Base-by-base conservation (phyloP, 35 echinoderm and acorn worm species). In the Stichopus chloronotus region DNA sequence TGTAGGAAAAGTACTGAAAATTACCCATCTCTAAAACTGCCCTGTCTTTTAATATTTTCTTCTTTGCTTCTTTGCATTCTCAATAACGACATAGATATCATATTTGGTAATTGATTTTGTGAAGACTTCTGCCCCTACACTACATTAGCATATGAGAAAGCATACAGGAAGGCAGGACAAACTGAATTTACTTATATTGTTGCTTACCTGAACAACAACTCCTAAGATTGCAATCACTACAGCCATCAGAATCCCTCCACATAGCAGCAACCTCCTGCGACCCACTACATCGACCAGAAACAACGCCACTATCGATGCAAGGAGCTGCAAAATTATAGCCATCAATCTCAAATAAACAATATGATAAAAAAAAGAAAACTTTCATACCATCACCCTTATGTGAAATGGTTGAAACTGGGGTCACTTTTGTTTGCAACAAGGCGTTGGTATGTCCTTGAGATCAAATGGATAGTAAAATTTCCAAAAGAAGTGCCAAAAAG, bases 221-320 rank as follows among this genome's bases (percentile, higher is more conserved):
- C 86, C 86, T 43, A 88, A 58, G 4, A 88, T 5, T 8, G 58
- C 17, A 20, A 88, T 88, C 11, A 88, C 86, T 12, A 88, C 58
- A 63, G 86, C 61, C 86, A 88, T 88, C 19, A 63, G 14, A 8
- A 14, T 25, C 14, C 86, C 86, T 63, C 86, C 86, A 5, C 1
- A 69, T 12, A 88, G 16, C 63, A 88, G 52, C 58, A 88, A 58
- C 58, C n/a, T 17, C 13, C 86, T 88, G 25, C 86, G 86, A 63
- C 86, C 86, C 4, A 69, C 58, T 8, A 88, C 86, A 63, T 88
- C 86, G 3, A 88, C 86, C 54, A 58, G 14, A 52, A 88, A 88
- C 55, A 88, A 58, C 14, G 86, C 86, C 10, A 88, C 14, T 19
- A 88, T 63, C 0, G 86, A 88, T 2, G 57, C 55, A 6, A 88